Base-by-base conservation (phyloP, 2,888 invertebrate species). In the Leptinotarsa peninsularis region DNA sequence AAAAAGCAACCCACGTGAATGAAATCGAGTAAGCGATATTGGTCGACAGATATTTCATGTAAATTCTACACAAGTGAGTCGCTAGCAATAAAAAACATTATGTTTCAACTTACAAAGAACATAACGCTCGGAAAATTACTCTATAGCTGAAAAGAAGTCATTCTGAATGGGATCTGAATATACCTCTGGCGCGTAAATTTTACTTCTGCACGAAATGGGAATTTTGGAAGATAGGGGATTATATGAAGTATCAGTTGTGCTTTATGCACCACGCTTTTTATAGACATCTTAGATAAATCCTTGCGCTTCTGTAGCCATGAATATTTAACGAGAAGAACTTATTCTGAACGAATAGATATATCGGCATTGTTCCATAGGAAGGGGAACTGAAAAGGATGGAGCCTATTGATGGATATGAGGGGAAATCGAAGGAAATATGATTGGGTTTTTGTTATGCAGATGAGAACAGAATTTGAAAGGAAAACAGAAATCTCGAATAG, bases 111-210 rank as follows among this genome's bases (percentile, higher is more conserved):
- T 63, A 74, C 71, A 72, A 73, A 75, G 71, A 21, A 66, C 69
- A 76, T 75, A 67, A 52, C 72, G 76, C 78, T 78, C 76, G 72
- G 75, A 78, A 76, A 73, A 78, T 78, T 75, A 75, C 70, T 77
- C 75, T 78, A 73, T 72, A 50, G 75, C 49, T 70, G 68, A 67
- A 75, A 72, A 66, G 75, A 73, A 73, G 71, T 73, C 73, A 60
- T 76, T 78, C 78, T 78, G 77, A 81, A 81, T 81, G 76, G 76
- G 76, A 81, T 81, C 71, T 76, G 78, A 80, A 82, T 82, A 80
- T 78, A 80, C 79, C 79, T 75, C 78, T 76, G 73, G 54, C 73
- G 77, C 80, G 78, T 80, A 81, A 79, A 82, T 79, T 82, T 81
- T 76, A 76, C 78, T 76, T 75, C 69, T 73, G 74, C 71, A 73